Evolutionary conservation across 2,113 vertebrate species (phyloP), one percentile per base, ranked within the genome.

Genomic region (Saguinus midas): DNA sequence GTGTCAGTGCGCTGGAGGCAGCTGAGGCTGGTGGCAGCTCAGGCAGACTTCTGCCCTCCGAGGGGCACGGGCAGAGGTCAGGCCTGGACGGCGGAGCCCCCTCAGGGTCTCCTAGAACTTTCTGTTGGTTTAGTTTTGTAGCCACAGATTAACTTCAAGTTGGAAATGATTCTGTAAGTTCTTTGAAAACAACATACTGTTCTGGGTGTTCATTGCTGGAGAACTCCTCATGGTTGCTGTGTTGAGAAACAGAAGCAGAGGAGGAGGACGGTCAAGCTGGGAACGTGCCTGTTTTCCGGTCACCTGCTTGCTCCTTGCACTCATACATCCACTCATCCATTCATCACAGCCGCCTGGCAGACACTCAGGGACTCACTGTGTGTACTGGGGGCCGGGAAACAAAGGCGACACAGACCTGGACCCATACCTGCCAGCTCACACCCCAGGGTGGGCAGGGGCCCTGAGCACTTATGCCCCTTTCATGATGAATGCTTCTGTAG

Each of bases 151-250:
- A 92, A 55, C 27, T 70, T 87, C 72, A 52, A 83, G 7, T 20
- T 66, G 27, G 82, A 82, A 57, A 20, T 29, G 9, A 37, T 50
- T 37, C 40, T 68, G 45, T 14, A 23, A 21, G 55, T 29, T 87
- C 16, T 37, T 78, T 70, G 21, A 4, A 23, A 55, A 55, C 21
- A 87, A 16, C 2, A 1, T 1, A 14, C 3, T 0, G 0, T 27
- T 14, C 45, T 14, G 2, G 29, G 3, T 0, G 52, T 52, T 52
- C 0, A 1, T 58, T 14, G 16, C 37, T 20, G 73, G 4, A 7
- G 21, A 32, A 7, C 9, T 27, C 10, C 9, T 27, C 10, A 0
- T 1, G 14, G 0, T 5, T 8, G 35, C n/a, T 0, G 1, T 1
- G 7, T 21, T 32, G 11, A 32, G 83, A 27, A 18, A 12, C 0